phyloP scores from a whole-genome alignment of 2,113 vertebrate species.

The Nyctibius bracteatus region DNA sequence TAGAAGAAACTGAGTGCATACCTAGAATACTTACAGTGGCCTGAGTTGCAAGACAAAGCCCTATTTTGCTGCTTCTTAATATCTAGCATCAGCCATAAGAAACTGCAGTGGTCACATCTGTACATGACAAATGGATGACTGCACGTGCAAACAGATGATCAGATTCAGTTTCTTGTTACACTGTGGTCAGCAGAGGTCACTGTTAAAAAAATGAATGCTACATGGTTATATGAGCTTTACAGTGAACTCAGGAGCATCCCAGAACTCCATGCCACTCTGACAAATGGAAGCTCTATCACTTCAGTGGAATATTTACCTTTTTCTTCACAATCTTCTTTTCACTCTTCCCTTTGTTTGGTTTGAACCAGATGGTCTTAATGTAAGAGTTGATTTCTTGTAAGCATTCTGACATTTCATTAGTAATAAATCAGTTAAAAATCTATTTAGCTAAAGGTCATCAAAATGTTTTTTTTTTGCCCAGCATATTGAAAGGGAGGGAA shows the following conservation, averaged over 20 bases:
- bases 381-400: not conserved
- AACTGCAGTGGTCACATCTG: not conserved
- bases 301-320: not conserved
- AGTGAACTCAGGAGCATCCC: not conserved
- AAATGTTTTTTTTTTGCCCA: not conserved
- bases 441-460: not conserved
- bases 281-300: not conserved
- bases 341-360: not conserved
- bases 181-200: not conserved
- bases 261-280: not conserved
- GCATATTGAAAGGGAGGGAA: not conserved
- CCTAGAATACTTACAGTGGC: not conserved
- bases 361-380: constrained; percentile 12
- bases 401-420: not conserved
- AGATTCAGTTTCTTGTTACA: not conserved
- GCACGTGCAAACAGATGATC: not conserved
- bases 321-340: not conserved
- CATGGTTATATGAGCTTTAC: not conserved
- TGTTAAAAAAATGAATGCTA: not conserved
- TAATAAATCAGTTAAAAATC: constrained; percentile 18
- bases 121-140: not conserved
- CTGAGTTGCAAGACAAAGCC: not conserved
- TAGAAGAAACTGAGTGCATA: not conserved
- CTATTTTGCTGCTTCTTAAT: not conserved
- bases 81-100: not conserved